Base-by-base conservation (phyloP, 2,797 vertebrate genomes). In the Ceyx erithaca region DNA sequence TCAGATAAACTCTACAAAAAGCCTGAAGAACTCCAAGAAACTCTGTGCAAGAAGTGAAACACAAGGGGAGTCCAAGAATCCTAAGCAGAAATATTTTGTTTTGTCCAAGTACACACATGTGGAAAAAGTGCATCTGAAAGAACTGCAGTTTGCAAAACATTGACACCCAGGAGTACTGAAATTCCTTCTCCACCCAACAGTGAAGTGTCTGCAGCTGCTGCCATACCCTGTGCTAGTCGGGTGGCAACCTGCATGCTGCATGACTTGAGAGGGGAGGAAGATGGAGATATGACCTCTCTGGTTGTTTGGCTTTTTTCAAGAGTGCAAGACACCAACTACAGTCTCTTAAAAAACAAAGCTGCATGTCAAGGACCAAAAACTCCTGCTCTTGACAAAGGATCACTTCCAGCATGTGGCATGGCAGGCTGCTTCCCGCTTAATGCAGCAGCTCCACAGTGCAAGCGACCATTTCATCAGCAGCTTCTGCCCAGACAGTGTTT, bases 11-110 rank as follows among this genome's bases (percentile, higher is more conserved):
- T 41, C 52, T 64, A 61, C 57, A 94, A 86, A 90, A 83, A 75
- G 16, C 80, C 64, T 64, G 5, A 83, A 85, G 57, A 85, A 68
- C 63, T 88, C 57, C 66, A 94, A 92, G 82, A 95, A 95, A 93
- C 61, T 75, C 54, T 79, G 66, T 70, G 87, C 41, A 83, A 87
- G 30, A 77, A 2, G 4, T 62, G 21, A 89, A 16, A n/a, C 9
- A 10, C 64, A 61, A 80, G 87, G 49, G 30, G 33, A 85, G 63
- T 71, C 77, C 72, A 92, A 90, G 58, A 93, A 92, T 80, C 45
- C 68, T 8, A 45, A 87, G 59, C 13, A 91, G 94, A 94, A 96
- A 83, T 88, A 94, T 67, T 91, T 81, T 58, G 23, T 31, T 88
- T 77, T 62, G 57, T 81, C 81, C 89, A 95, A 93, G 88, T 59